These are phyloP conservation scores for Cataglyphis cursor DNA, from an alignment of 2,888 invertebrate species.

Conservation along the genomic window DNA sequence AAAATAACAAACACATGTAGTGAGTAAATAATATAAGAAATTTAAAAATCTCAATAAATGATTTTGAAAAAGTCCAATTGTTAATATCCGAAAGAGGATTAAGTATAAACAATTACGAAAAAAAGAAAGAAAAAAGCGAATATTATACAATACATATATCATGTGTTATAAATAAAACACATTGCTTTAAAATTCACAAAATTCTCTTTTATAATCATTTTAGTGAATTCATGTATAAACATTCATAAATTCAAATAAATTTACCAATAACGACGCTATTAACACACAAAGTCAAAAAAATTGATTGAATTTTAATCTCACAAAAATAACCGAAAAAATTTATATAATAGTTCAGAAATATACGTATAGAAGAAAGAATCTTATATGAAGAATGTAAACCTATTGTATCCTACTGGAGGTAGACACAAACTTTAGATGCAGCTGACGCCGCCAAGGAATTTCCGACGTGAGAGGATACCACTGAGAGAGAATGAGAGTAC, in stretches of 20 bases:
- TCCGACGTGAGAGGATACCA: slow-evolving; percentile 20
- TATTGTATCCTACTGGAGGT: slow-evolving; percentile 21
- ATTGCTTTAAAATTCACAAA: not conserved
- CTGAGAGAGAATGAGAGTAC: slow-evolving; percentile 33
- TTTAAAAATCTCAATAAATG: not conserved
- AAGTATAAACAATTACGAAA: not conserved
- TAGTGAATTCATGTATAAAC: not conserved
- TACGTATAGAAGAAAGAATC: not conserved
- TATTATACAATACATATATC: not conserved
- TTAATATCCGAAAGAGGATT: not conserved
- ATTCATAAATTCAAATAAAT: not conserved
- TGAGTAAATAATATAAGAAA: not conserved
- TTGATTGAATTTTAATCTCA: slow-evolving; percentile 1
- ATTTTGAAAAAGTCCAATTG: not conserved
- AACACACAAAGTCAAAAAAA: not conserved
- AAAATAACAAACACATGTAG: no score
- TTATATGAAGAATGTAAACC: slow-evolving; percentile 5
- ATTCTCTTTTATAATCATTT: not conserved
- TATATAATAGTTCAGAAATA: not conserved
- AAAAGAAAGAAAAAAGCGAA: not conserved
- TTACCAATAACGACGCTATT: not conserved
- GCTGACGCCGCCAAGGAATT: slow-evolving; percentile 41
- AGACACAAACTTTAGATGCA: slow-evolving; percentile 35
- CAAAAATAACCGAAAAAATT: not conserved
- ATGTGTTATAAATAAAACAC: not conserved